Base-by-base conservation (phyloP, 2,113 vertebrate species). In the Ptyas mucosa region DNA sequence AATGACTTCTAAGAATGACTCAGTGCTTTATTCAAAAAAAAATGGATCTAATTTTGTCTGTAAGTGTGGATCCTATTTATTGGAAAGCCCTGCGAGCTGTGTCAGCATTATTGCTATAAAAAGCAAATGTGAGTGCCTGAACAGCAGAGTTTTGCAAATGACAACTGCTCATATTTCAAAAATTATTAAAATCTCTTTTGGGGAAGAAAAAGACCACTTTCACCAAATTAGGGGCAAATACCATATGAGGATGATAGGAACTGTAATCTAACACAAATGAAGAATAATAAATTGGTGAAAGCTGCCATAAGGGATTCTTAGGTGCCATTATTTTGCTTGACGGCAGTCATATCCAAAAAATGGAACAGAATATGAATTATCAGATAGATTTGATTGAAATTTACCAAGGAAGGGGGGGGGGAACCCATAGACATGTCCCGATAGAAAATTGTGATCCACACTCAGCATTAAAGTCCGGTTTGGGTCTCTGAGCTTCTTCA, bases 261-360 rank as follows among this genome's bases (percentile, higher is more conserved):
- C 10, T 54, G 3, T 34, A 88, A n/a, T 55, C 26, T 9, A 55
- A 55, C 20, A 55, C 12, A 88, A 34, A n/a, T 55, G n/a, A 8
- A 88, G 23, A 5, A 5, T 14, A 18, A 54, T 54, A 58, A 39
- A 34, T 29, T 57, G 52, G 53, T 20, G 87, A 93, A 95, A 85
- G 29, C 89, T 95, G 53, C 1, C 89, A 5, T 89, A 57, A 85
- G 52, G 34, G 14, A 54, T 23, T 90, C 91, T 93, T 93, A 96
- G 85, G 75, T 93, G 92, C 91, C 64, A 61, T 93, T 64, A 87
- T 39, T 23, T 92, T 94, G 61, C 93, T 64, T 64, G 58, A 90
- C 95, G 15, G 85, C 85, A 94, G 49, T 90, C 92, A 89, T 91
- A n/a, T 21, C 15, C 26, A 53, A 53, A n/a, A 49, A 12, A 29